Percentiles rank a stretch among this genome's conserved stretches.
Evolutionary conservation across 2,888 invertebrate genomes (phyloP).

Genomic region (Synergus itoensis): DNA sequence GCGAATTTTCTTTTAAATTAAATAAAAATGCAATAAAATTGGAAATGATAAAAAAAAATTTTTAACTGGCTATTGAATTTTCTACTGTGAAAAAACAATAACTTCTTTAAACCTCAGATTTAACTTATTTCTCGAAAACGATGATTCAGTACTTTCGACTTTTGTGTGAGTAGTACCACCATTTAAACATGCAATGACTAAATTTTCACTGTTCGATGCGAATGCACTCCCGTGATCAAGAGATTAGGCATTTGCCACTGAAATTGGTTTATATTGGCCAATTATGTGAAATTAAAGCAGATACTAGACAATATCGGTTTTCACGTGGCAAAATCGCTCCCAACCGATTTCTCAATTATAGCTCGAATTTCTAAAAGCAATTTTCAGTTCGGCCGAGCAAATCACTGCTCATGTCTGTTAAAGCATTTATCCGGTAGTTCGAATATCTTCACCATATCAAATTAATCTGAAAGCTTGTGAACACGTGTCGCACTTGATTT

Average conservation of each 20-base stretch:
- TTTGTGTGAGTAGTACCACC: background rate
- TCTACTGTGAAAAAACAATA: background rate
- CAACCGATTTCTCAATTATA: constrained; percentile 1
- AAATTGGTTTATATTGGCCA: background rate
- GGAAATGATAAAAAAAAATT: too few relatives aligned
- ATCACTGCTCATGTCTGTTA: background rate
- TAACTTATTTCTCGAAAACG: background rate
- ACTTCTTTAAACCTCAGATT: background rate
- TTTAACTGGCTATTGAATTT: background rate
- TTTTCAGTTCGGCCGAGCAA: background rate
- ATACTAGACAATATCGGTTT: constrained; percentile 10
- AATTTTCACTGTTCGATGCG: background rate
- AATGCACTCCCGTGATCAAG: background rate
- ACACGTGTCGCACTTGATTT: background rate
- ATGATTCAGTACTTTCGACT: background rate
- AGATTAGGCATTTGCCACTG: background rate
- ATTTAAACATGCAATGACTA: background rate
- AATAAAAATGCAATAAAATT: too few relatives aligned
- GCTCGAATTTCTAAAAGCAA: background rate
- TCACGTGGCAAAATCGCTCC: background rate
- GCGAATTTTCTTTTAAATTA: too few relatives aligned
- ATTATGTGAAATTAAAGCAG: constrained; percentile 14
- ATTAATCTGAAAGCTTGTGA: background rate
- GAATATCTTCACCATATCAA: background rate
- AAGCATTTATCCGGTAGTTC: background rate